Evolutionary conservation across 2,113 vertebrate genomes (phyloP).

Genomic region (Chaenocephalus aceratus): DNA sequence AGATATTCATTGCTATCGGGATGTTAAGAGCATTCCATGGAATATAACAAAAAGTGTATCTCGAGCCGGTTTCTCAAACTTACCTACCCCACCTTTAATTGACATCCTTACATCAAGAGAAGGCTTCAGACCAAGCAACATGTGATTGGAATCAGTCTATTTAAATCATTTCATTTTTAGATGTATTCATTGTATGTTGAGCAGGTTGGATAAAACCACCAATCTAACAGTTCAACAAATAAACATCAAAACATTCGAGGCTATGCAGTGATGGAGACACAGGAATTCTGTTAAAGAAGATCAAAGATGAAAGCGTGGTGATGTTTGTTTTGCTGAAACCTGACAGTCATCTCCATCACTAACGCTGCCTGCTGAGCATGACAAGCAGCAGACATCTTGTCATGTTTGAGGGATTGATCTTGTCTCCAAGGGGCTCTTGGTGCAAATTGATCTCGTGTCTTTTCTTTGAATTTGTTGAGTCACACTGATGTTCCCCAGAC

Average conservation of each 20-base stretch:
- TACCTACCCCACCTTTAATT: too few relatives aligned
- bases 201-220: neutral
- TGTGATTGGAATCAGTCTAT: neutral
- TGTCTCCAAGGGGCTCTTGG: neutral
- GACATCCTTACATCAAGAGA: neutral
- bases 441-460: conserved; percentile 50
- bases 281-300: neutral
- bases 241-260: neutral
- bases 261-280: neutral
- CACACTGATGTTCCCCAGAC: conserved; percentile 27
- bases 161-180: too few relatives aligned
- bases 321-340: neutral
- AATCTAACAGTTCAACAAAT: neutral
- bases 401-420: neutral
- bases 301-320: neutral
- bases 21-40: too few relatives aligned
- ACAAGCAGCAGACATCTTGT: conserved; percentile 3
- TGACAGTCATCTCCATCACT: neutral
- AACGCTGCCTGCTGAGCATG: conserved; percentile 13
- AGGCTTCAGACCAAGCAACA: neutral
- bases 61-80: too few relatives aligned
- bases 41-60: too few relatives aligned
- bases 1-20: too few relatives aligned
- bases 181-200: neutral
- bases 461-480: conserved; percentile 51